Base-by-base conservation (phyloP, 2,888 invertebrate species). In the Athrips mouffetella region DNA sequence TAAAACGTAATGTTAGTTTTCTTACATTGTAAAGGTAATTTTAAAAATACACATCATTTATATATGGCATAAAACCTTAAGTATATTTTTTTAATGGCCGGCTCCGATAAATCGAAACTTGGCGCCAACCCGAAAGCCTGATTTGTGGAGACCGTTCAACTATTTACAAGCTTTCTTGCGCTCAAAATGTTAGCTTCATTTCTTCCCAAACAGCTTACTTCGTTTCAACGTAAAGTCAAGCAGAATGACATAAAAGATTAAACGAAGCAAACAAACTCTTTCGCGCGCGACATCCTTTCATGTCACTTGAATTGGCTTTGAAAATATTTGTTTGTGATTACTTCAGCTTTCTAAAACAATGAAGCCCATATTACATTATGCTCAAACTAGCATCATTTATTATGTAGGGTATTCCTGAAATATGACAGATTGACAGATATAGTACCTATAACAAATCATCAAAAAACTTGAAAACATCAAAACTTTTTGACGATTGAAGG, bases 61-160 rank as follows among this genome's bases (percentile, higher is more conserved):
- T n/a, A n/a, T n/a, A n/a, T n/a, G n/a, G n/a, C n/a, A n/a, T n/a
- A n/a, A n/a, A n/a, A n/a, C n/a, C n/a, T n/a, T n/a, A n/a, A n/a
- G n/a, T n/a, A n/a, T n/a, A n/a, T n/a, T n/a, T n/a, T n/a, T n/a
- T n/a, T n/a, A n/a, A n/a, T n/a, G n/a, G 37, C 37, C 21, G 21
- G 5, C 11, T 37, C 21, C 37, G 18, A 37, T 37, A 37, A 37
- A 37, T 37, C 18, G 37, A 20, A 21, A 37, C 37, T 37, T 37
- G 37, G 37, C 37, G 37, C 37, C 37, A 37, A 21, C 20, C 37
- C 37, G 20, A 37, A 21, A 37, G 37, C 37, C 37, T 37, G 37
- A 37, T 37, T 37, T 37, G 37, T 37, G 20, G 37, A 37, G 20
- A 37, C 37, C 37, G 21, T 37, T 37, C 20, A 37, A 37, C 37